phyloP scores from a whole-genome alignment of 2,888 invertebrate genomes.

The Yponomeuta sedellus region DNA sequence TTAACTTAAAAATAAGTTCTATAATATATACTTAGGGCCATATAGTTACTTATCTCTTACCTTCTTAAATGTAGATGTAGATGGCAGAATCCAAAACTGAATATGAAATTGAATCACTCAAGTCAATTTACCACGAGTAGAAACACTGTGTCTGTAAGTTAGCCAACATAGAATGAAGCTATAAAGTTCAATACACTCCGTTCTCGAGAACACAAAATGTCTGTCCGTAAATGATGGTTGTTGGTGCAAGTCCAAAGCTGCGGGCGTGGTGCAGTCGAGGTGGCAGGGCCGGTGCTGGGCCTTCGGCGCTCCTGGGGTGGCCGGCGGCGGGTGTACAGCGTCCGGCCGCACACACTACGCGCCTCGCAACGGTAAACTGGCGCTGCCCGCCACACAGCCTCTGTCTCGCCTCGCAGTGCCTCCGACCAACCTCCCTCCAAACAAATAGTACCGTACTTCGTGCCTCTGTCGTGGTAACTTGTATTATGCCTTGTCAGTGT shows the following conservation, averaged over 20 bases:
- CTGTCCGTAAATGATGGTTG: constrained; percentile 28
- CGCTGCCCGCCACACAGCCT: constrained; percentile 67
- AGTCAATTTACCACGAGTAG: constrained; percentile 67
- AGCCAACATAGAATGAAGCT: constrained; percentile 41
- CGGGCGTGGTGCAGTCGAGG: constrained; percentile 36
- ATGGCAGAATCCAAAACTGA: constrained; percentile 1
- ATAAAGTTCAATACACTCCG: constrained; percentile 44
- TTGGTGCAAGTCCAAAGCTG: background rate
- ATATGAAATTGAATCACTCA: constrained; percentile 66
- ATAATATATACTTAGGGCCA: background rate
- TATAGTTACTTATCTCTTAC: background rate
- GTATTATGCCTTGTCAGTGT: constrained; percentile 70
- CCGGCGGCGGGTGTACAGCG: constrained; percentile 56
- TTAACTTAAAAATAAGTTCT: too few relatives aligned
- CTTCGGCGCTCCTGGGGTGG: background rate
- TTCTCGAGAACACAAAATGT: constrained; percentile 39
- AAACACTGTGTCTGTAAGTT: constrained; percentile 62
- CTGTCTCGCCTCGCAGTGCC: constrained; percentile 66
- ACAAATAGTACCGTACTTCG: constrained; percentile 74
- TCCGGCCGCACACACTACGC: constrained; percentile 75
- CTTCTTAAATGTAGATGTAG: background rate
- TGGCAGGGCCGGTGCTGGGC: constrained; percentile 35
- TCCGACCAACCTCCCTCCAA: constrained; percentile 74
- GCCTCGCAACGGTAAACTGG: constrained; percentile 77
- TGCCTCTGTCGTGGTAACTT: constrained; percentile 70